Percentiles rank a stretch among this genome's conserved stretches.
phyloP scores from a whole-genome alignment of 2,113 vertebrate species.

The Sphyrna mokarran region DNA sequence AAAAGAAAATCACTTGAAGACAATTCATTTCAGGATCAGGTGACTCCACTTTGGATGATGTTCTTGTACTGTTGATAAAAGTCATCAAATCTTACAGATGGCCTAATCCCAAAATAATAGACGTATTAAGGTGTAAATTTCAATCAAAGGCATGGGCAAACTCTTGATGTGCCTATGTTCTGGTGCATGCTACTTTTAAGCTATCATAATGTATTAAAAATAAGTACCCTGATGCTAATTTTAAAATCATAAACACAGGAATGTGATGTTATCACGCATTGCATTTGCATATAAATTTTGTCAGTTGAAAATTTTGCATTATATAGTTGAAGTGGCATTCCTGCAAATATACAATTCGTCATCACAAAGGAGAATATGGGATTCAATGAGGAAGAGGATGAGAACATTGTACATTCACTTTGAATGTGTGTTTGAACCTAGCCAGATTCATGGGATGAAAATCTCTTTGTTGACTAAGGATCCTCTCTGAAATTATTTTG shows the following conservation, averaged over 20 bases:
- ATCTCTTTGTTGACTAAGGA: not conserved
- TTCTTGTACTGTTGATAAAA: not conserved
- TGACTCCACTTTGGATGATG: not conserved
- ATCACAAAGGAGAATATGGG: not conserved
- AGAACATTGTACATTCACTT: not conserved
- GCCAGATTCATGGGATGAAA: not conserved
- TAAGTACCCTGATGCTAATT: not conserved
- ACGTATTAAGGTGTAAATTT: not conserved
- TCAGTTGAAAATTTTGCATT: not conserved
- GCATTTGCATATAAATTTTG: not conserved
- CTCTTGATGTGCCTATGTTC: not conserved
- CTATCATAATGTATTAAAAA: not conserved
- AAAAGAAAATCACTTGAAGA: not conserved
- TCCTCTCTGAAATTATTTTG: not conserved
- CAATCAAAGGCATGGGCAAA: not conserved
- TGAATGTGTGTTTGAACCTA: not conserved
- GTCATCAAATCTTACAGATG: not conserved
- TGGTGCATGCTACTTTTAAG: not conserved
- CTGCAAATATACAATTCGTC: not conserved
- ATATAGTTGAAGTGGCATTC: not conserved
- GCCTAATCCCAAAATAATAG: not conserved
- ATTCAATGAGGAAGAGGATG: not conserved
- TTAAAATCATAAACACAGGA: not conserved
- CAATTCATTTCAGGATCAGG: not conserved
- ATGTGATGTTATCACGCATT: not conserved